These are phyloP conservation scores for Zelostemma sp. DNA, from an alignment of 1,140 invertebrate genomes.

Conservation along the genomic window DNA sequence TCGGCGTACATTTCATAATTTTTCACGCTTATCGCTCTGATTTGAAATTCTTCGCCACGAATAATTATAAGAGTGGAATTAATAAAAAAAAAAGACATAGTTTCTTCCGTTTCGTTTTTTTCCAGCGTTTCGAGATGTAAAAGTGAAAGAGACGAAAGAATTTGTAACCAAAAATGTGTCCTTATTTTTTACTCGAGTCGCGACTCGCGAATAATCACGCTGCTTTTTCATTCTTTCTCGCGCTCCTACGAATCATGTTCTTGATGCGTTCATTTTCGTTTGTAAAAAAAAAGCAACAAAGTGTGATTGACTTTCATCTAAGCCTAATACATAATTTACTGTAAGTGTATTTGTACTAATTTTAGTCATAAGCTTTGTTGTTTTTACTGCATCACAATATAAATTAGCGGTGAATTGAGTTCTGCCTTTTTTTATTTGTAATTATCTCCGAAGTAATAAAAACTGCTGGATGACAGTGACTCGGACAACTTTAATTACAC, in stretches of 20 bases:
- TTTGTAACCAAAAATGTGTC: conserved; percentile 14
- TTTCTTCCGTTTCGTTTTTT: background rate
- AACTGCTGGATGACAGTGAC: conserved; percentile 46
- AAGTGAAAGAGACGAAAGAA: background rate
- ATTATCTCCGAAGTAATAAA: conserved; percentile 46
- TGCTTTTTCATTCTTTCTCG: conserved; percentile 22
- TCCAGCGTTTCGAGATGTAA: background rate
- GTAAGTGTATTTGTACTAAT: conserved; percentile 57
- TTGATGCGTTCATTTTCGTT: conserved; percentile 45
- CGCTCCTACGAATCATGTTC: conserved; percentile 4
- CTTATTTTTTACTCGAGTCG: background rate
- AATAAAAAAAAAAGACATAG: background rate
- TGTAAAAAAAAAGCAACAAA: conserved; percentile 47
- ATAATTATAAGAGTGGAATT: background rate
- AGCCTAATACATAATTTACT: conserved; percentile 52
- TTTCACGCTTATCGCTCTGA: background rate
- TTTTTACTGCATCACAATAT: conserved; percentile 51
- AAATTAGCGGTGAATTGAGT: conserved; percentile 43
- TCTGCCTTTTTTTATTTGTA: conserved; percentile 48
- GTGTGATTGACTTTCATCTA: conserved; percentile 47
- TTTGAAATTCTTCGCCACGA: background rate
- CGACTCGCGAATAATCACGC: background rate
- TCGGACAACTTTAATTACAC: conserved; percentile 11
- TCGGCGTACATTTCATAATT: too few species aligned
- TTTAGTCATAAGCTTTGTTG: conserved; percentile 55